phyloP scores from a whole-genome alignment of 2,113 vertebrate species.

The Cyphomyrus discorhynchus region DNA sequence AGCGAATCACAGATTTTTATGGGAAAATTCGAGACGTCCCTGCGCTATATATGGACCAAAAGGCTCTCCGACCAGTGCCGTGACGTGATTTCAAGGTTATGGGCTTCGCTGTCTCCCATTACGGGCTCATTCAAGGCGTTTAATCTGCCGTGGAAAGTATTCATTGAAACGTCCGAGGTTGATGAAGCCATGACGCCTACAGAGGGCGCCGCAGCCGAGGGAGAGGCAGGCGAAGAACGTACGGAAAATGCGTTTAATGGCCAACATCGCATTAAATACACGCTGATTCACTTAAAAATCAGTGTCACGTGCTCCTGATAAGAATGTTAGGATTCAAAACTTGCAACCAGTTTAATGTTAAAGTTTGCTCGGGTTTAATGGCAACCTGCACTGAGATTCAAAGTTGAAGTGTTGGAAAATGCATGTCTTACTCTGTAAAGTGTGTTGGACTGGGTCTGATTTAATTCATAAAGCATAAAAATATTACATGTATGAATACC shows the following conservation, averaged over 20 bases:
- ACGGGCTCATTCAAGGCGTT: neutral
- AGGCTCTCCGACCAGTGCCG: neutral
- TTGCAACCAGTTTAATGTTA: neutral
- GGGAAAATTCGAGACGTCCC: neutral
- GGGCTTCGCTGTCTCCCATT: neutral
- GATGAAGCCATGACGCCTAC: slow-evolving; percentile 27
- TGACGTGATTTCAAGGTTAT: neutral
- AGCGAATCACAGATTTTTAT: neutral
- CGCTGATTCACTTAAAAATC: neutral
- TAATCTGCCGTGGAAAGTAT: neutral
- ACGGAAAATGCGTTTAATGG: neutral
- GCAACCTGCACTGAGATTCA: neutral
- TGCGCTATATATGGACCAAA: neutral
- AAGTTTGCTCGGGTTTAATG: neutral
- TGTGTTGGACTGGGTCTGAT: neutral
- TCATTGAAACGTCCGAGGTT: neutral
- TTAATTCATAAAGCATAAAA: neutral
- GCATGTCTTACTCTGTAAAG: neutral
- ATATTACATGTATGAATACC: neutral
- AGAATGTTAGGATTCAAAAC: neutral
- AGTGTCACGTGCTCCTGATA: neutral
- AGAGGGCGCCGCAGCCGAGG: slow-evolving; percentile 39
- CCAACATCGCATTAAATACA: neutral
- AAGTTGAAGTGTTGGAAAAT: neutral
- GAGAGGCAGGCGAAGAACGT: neutral